Evolutionary conservation across 2,113 vertebrate species (phyloP).

Genomic region (Upupa epops): DNA sequence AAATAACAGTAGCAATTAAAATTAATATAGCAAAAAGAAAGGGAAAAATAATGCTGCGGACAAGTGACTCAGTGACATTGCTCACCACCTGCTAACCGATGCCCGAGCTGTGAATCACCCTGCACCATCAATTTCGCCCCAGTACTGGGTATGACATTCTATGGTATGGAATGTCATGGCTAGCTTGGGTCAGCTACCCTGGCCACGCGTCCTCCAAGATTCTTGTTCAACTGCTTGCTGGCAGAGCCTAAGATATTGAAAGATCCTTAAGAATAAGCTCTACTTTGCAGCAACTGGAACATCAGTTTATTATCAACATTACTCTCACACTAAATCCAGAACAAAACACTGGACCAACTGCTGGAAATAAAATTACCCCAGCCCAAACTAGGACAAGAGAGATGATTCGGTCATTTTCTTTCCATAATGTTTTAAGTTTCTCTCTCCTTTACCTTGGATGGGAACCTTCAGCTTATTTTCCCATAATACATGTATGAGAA

Average conservation of each 20-base stretch:
- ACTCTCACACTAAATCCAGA: background rate
- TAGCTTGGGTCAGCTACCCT: too few relatives aligned
- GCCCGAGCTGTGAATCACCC: too few relatives aligned
- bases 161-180: too few relatives aligned
- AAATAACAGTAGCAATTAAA: background rate
- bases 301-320: background rate
- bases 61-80: background rate
- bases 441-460: background rate
- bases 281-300: too few relatives aligned
- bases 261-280: too few relatives aligned
- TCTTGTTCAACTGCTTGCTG: too few relatives aligned
- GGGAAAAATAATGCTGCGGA: background rate
- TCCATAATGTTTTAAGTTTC: background rate
- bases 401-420: background rate
- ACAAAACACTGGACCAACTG: background rate
- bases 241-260: too few relatives aligned
- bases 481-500: background rate
- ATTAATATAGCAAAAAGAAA: background rate
- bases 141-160: too few relatives aligned
- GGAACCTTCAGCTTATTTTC: background rate
- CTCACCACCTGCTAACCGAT: background rate
- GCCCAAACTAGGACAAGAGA: background rate
- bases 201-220: too few relatives aligned
- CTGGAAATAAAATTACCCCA: background rate
- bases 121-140: background rate